These are phyloP conservation scores for Amphiprion percula DNA, from an alignment of 2,113 vertebrate genomes.

Conservation along the genomic window DNA sequence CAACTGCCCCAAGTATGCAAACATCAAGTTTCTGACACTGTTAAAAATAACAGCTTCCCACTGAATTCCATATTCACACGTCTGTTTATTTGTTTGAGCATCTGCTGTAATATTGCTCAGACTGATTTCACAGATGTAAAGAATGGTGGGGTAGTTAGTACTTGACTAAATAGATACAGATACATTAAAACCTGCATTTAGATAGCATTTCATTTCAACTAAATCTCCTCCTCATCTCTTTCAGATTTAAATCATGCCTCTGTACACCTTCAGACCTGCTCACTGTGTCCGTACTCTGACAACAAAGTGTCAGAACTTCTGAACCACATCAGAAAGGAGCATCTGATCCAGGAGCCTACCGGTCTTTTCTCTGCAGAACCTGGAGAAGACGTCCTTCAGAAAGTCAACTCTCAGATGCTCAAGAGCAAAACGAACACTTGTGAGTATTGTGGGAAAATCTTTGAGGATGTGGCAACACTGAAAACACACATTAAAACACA, in stretches of 20 bases:
- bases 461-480: not conserved
- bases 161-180: no score
- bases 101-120: not conserved
- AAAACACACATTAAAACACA: constrained; percentile 25
- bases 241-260: constrained; percentile 7
- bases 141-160: not conserved
- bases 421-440: not conserved
- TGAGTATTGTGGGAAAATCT: constrained; percentile 13
- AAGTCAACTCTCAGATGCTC: not conserved
- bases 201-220: not conserved
- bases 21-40: not conserved
- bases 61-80: not conserved
- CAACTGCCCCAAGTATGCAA: constrained; percentile 11
- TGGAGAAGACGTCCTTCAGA: not conserved
- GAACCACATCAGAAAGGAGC: constrained; percentile 36
- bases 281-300: constrained; percentile 30
- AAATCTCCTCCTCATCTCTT: constrained; percentile 9
- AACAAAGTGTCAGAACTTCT: constrained; percentile 20
- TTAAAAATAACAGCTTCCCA: not conserved
- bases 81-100: no score
- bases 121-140: not conserved
- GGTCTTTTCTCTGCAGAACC: not conserved
- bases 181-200: no score
- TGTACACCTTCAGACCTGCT: constrained; percentile 11
- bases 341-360: not conserved